Evolutionary conservation across 2,797 vertebrate species (phyloP).

Genomic region (Thalassophryne amazonica): DNA sequence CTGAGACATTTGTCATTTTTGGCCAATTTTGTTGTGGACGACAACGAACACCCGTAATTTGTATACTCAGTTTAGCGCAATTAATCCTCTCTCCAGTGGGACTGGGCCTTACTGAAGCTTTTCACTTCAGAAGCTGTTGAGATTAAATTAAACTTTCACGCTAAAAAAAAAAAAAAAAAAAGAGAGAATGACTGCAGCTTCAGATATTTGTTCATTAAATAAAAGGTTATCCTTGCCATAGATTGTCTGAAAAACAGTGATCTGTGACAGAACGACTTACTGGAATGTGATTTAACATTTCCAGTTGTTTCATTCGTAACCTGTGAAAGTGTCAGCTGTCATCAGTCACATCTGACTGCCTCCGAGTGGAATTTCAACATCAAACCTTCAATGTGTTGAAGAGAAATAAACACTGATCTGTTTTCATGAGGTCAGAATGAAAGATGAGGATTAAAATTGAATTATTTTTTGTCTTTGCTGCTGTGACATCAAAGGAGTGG

Average conservation of each 20-base stretch:
- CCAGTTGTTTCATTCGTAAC: conserved; percentile 25
- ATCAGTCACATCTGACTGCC: neutral
- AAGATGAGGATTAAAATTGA: neutral
- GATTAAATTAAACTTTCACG: too few relatives aligned
- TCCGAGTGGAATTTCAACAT: neutral
- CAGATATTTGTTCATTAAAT: conserved; percentile 30
- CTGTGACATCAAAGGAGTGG: neutral
- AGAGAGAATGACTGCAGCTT: conserved; percentile 1
- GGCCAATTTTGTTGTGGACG: too few relatives aligned
- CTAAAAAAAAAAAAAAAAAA: conserved; percentile 7
- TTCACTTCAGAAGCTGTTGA: too few relatives aligned
- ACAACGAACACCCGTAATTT: too few relatives aligned
- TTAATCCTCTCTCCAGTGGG: too few relatives aligned
- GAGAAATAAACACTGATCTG: neutral
- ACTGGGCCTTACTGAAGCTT: too few relatives aligned
- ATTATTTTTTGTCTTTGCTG: neutral
- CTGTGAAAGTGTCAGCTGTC: conserved; percentile 13
- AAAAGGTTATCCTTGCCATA: conserved; percentile 34
- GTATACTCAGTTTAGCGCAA: too few relatives aligned
- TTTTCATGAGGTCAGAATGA: neutral
- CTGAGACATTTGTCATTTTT: too few relatives aligned
- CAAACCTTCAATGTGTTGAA: neutral
- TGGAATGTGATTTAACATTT: conserved; percentile 7
- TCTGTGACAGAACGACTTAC: conserved; percentile 7
- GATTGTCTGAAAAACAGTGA: neutral